Conservation (phyloP, 2,113 vertebrate genomes). For the Aegithalos caudatus region DNA sequence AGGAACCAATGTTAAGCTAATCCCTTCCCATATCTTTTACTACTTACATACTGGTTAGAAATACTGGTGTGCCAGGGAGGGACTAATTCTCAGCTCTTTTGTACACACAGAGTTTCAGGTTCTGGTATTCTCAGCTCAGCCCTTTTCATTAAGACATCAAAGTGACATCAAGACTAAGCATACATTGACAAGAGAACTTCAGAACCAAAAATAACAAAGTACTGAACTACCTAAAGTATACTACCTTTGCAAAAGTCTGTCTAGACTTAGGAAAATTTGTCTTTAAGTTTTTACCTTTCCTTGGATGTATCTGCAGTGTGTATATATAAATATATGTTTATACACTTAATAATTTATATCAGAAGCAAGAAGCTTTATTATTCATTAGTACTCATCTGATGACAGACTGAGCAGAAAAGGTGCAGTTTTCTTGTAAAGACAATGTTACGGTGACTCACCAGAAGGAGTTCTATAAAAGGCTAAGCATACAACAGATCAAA, state of each 20-base stretch:
- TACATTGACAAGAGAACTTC: neutral
- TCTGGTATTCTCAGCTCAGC: neutral
- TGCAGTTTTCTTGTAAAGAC: neutral
- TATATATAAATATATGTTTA: neutral
- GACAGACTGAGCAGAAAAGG: constrained; percentile 24
- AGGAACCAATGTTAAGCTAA: neutral
- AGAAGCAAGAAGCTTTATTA: neutral
- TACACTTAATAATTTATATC: neutral
- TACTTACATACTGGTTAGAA: neutral
- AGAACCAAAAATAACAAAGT: neutral
- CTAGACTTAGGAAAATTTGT: neutral
- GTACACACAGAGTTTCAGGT: neutral
- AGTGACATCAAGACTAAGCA: neutral
- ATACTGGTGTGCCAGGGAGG: neutral
- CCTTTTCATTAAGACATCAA: neutral
- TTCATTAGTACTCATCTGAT: neutral
- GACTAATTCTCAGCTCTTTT: neutral
- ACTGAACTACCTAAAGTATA: neutral
- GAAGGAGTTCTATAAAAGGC: neutral
- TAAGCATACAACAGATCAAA: neutral
- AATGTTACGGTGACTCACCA: neutral
- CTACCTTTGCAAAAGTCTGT: neutral
- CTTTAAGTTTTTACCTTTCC: neutral
- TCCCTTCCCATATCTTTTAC: neutral
- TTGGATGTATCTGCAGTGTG: neutral